These are phyloP conservation scores for Pterobdella sp. DNA, from an alignment of 2,888 invertebrate genomes.

Conservation along the genomic window DNA sequence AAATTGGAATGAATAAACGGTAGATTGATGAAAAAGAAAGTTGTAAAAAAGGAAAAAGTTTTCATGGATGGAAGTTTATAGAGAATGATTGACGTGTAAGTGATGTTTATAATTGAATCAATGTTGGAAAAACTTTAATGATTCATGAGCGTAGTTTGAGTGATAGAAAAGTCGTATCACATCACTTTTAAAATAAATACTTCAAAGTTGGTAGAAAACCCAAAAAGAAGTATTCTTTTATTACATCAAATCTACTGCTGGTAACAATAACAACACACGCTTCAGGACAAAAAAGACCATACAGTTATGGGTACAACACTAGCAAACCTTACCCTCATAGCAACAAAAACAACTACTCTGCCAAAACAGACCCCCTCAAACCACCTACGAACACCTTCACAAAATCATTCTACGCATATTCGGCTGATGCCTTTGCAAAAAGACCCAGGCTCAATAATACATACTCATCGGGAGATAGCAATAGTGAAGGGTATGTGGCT, in stretches of 20 bases:
- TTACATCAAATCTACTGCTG: background rate
- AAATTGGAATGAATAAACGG: background rate
- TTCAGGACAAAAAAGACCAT: background rate
- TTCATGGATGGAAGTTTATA: too few relatives aligned
- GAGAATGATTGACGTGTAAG: too few relatives aligned
- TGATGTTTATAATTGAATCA: too few relatives aligned
- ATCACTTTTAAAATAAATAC: background rate
- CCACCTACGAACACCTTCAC: background rate
- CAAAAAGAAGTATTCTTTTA: too few relatives aligned
- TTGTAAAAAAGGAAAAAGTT: too few relatives aligned
- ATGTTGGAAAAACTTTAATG: too few relatives aligned
- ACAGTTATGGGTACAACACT: background rate
- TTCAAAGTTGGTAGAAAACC: too few relatives aligned
- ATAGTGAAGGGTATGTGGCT: slow-evolving; percentile 19
- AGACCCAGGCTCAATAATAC: background rate
- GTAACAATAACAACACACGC: background rate
- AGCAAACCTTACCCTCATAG: background rate
- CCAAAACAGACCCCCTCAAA: too few relatives aligned
- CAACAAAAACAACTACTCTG: too few relatives aligned
- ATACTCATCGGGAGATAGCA: slow-evolving; percentile 24
- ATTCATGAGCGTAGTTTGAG: background rate
- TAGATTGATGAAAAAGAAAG: background rate
- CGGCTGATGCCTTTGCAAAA: background rate
- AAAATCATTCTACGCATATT: background rate
- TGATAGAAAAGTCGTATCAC: background rate